Conservation (phyloP, 2,888 invertebrate genomes). For the Lamellibrachia satsuma region DNA sequence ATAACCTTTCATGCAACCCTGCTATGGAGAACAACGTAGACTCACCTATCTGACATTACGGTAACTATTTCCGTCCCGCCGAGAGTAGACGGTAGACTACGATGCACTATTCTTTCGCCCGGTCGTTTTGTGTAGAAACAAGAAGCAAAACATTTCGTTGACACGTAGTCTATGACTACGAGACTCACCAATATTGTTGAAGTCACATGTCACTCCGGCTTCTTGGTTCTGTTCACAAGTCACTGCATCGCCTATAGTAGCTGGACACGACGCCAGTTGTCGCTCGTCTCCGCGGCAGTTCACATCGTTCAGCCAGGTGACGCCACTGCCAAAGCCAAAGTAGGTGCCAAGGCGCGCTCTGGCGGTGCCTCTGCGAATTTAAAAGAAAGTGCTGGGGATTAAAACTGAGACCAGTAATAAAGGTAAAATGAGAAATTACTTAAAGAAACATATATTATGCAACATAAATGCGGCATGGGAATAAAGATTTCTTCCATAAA, state of each 20-base stretch:
- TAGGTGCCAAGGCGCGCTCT: neutral
- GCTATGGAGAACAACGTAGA: too few relatives aligned
- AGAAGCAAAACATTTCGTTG: neutral
- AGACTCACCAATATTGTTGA: neutral
- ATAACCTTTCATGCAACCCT: too few relatives aligned
- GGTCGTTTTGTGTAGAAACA: neutral
- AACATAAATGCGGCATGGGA: too few relatives aligned
- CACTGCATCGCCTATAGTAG: neutral
- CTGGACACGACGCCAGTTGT: constrained; percentile 22
- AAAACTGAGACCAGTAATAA: neutral
- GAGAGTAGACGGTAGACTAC: too few relatives aligned
- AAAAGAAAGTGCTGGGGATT: neutral
- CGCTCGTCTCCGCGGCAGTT: constrained; percentile 25
- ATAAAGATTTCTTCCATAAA: too few relatives aligned
- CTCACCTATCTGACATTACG: too few relatives aligned
- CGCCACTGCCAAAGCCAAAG: neutral
- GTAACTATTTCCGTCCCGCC: too few relatives aligned
- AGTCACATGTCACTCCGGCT: neutral
- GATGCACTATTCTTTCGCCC: neutral
- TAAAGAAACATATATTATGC: neutral
- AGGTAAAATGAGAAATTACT: neutral
- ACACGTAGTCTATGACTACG: neutral
- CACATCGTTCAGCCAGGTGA: neutral
- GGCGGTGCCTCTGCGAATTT: neutral
- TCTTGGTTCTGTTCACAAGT: neutral